Evolutionary conservation across 2,888 invertebrate species (phyloP), one percentile per base, ranked within the genome.

Genomic region (Stictocephala bisonia): DNA sequence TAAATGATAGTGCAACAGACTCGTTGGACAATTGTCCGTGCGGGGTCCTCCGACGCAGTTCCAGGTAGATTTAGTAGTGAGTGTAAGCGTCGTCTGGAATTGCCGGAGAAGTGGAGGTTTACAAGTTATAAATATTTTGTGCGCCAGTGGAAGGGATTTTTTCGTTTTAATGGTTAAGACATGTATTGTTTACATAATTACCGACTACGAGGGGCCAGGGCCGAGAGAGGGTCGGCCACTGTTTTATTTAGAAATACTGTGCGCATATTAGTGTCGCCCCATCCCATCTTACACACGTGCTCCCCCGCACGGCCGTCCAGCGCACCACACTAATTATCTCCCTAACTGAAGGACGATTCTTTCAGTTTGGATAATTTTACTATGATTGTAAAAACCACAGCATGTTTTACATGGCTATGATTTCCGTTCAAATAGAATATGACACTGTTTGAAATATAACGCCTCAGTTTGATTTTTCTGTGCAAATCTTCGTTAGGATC

Each of bases 101-200:
- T 41, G 18, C 31, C 51, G 22, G 35, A 29, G 60, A 50, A 48
- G 71, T 35, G 31, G 20, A 68, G 72, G 72, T 67, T 68, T 56
- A 72, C 66, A 67, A 67, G 72, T 72, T 56, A 68, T 72, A 72
- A 72, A 72, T 72, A 72, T 72, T 72, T 72, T 67, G 41, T 56
- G 72, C 44, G 44, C 64, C 41, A 51, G 41, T 40, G 73, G 70
- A 53, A 71, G 70, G 70, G 70, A 58, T 71, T 64, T 73, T 51
- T 69, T 64, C 70, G 66, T 72, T 73, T 64, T 73, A 73, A 73
- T 73, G 73, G 73, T 53, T 69, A 70, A 73, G 71, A 64, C 73
- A 73, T 73, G 70, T 73, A 73, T 73, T 73, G 70, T 73, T 60
- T 73, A 66, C 70, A 70, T 73, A 73, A 73, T 73, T 70, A 70